Percentiles rank a stretch among this genome's conserved stretches.
Conservation (phyloP, 1,140 invertebrate genomes). For the Trypoxylus dichotomus region DNA sequence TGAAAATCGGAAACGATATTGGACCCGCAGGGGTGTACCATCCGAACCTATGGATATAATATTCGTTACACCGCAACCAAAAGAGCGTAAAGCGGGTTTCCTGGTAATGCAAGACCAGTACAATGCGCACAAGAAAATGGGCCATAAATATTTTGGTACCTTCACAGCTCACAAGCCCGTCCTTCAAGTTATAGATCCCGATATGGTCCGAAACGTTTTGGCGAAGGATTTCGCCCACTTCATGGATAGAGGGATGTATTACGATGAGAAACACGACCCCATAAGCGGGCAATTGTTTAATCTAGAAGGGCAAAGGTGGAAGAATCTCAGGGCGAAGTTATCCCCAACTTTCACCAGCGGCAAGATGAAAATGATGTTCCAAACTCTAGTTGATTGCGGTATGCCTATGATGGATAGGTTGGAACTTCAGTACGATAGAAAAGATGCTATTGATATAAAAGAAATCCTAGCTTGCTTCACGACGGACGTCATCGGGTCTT, state of each 20-base stretch:
- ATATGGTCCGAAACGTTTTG: conserved; percentile 54
- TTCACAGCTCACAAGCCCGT: conserved; percentile 35
- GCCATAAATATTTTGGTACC: conserved; percentile 33
- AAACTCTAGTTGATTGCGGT: conserved; percentile 51
- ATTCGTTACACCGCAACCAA: background rate
- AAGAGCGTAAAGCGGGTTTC: conserved; percentile 20
- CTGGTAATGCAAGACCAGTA: conserved; percentile 34
- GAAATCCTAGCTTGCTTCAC: conserved; percentile 44
- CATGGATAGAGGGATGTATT: conserved; percentile 52
- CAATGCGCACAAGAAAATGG: conserved; percentile 36
- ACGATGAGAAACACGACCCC: conserved; percentile 54
- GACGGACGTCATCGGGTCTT: conserved; percentile 31
- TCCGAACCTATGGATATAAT: background rate
- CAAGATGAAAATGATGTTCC: conserved; percentile 62
- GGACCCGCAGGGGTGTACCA: background rate
- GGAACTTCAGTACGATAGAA: background rate
- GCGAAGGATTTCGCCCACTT: conserved; percentile 57
- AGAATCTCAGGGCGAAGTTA: conserved; percentile 51
- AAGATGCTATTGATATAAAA: conserved; percentile 44
- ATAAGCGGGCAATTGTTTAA: conserved; percentile 56
- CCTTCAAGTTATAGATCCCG: conserved; percentile 51
- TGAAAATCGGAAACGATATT: background rate
- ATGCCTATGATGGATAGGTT: conserved; percentile 14
- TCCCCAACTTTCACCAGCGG: conserved; percentile 58
- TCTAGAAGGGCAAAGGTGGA: conserved; percentile 55